These are phyloP conservation scores for Hanleya hanleyi DNA, from an alignment of 2,888 invertebrate species.

Conservation along the genomic window DNA sequence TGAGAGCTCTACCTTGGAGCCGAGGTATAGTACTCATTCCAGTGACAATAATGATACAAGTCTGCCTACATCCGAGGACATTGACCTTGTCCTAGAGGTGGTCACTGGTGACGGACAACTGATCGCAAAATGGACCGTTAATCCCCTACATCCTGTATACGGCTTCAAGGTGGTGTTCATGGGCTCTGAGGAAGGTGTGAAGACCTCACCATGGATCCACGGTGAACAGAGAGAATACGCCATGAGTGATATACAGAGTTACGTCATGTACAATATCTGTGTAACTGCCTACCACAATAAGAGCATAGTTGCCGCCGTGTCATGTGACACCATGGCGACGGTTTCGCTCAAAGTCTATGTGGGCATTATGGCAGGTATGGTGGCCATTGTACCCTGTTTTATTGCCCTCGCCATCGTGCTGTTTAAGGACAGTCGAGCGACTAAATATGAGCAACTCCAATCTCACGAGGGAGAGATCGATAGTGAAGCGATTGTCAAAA, in stretches of 20 bases:
- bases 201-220: slow-evolving; percentile 22
- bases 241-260: slow-evolving; percentile 19
- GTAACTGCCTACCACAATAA: slow-evolving; percentile 27
- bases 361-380: slow-evolving; percentile 48
- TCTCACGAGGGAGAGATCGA: neutral
- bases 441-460: neutral
- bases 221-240: slow-evolving; percentile 18
- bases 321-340: slow-evolving; percentile 5
- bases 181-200: slow-evolving; percentile 17
- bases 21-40: neutral
- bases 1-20: neutral
- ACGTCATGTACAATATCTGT: slow-evolving; percentile 37
- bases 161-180: slow-evolving; percentile 17
- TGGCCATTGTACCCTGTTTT: slow-evolving; percentile 49
- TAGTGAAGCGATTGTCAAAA: neutral
- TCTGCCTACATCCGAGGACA: neutral
- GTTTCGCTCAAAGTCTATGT: slow-evolving; percentile 24
- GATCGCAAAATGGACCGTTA: neutral
- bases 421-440: slow-evolving; percentile 26
- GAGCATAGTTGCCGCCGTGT: slow-evolving; percentile 9
- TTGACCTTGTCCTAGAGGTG: neutral
- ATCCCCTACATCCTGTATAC: neutral
- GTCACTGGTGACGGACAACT: neutral
- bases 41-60: neutral
- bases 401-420: slow-evolving; percentile 36